Percentiles rank a stretch among this genome's conserved stretches.
Conservation (phyloP, 2,113 vertebrate species). For the Triplophysa tibetana region DNA sequence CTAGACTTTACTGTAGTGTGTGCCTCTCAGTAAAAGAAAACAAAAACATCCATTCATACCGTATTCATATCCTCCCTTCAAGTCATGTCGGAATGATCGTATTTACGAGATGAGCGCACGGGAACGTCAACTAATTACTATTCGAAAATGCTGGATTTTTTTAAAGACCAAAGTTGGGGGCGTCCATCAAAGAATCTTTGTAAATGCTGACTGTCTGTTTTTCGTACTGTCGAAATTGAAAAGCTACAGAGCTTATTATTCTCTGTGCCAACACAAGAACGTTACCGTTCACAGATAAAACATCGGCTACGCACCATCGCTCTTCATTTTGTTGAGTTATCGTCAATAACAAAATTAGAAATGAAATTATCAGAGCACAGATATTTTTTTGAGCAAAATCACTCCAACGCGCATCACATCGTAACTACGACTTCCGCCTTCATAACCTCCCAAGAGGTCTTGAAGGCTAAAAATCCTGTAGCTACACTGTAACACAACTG, state of each 20-base stretch:
- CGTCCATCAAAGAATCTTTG: not conserved
- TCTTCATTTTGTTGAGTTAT: not conserved
- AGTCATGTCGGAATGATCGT: slow-evolving; percentile 52
- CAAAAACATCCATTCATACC: slow-evolving; percentile 83
- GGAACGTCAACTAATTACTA: not conserved
- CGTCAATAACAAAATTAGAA: not conserved
- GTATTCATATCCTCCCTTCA: slow-evolving; percentile 69
- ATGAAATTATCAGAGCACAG: not conserved
- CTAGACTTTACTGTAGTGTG: slow-evolving; percentile 86
- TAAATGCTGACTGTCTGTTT: too few relatives aligned
- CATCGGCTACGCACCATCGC: not conserved
- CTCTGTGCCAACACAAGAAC: too few relatives aligned
- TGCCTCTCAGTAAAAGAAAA: slow-evolving; percentile 79
- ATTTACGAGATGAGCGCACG: slow-evolving; percentile 11
- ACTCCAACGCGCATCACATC: not conserved
- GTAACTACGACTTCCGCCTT: not conserved
- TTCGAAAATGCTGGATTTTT: not conserved
- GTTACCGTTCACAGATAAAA: too few relatives aligned
- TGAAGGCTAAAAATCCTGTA: slow-evolving; percentile 71
- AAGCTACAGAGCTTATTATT: too few relatives aligned
- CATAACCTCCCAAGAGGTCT: not conserved
- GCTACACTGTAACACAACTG: slow-evolving; percentile 75
- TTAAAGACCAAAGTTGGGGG: not conserved
- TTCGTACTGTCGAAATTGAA: too few relatives aligned
- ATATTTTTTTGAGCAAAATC: not conserved